Evolutionary conservation across 2,113 vertebrate genomes (phyloP), one percentile per base, ranked within the genome.

Genomic region (Megaceryle torquata): DNA sequence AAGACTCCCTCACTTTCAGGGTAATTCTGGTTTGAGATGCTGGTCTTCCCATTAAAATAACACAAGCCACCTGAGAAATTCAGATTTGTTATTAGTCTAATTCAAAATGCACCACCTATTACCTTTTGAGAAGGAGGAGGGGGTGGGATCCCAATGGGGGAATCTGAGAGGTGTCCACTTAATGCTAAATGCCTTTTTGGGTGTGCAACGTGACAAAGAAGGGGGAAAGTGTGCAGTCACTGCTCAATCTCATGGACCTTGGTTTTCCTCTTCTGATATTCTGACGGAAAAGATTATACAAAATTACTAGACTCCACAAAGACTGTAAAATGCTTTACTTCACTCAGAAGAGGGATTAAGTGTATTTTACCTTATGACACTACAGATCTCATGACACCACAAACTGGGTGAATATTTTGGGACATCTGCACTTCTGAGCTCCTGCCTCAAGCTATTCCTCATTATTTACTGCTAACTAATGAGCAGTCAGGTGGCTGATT

Each of bases 391-490:
- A 63, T 86, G 92, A 97, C 94, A 95, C 89, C 88, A 93, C 93
- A 48, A 95, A 91, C 59, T 81, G 69, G 86, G 89, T 95, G 95
- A 94, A 82, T 92, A 95, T 93, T 94, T 76, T 84, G 93, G 89
- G 85, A 89, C 95, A 96, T 96, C 85, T 89, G 95, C 67, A 91
- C 74, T 87, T 37, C 80, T 95, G 92, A 76, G 89, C 84, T 94
- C 91, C 79, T 59, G 80, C 85, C 96, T 88, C 91, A 81, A 88
- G 91, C 88, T 56, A 93, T 97, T 96, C 64, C 76, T 95, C 94
- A 85, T 94, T 91, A 92, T 95, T 95, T 95, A 96, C 96, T 94
- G 95, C 96, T 95, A 96, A 96, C 94, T 97, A 97, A 97, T 88
- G 53, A 60, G 84, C 95, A 94, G 88, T 95, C 94, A 92, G 95